Conservation (phyloP, 2,113 vertebrate genomes). For the Hippopotamus amphibius region DNA sequence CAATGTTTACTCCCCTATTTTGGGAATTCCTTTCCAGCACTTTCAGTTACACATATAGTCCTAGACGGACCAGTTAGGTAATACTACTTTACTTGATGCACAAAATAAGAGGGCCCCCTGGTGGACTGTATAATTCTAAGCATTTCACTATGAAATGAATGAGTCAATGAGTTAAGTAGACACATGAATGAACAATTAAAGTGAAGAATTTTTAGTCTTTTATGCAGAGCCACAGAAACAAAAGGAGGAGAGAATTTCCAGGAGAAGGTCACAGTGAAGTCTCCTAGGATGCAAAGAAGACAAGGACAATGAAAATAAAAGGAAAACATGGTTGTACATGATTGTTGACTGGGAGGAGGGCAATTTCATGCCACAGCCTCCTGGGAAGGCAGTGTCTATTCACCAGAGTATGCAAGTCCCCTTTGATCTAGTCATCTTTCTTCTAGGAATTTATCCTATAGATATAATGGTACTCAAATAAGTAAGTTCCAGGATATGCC, state of each 20-base stretch:
- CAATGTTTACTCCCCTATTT: neutral
- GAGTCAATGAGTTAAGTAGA: neutral
- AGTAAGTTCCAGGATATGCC: neutral
- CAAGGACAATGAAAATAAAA: neutral
- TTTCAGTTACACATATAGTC: neutral
- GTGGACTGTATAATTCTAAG: neutral
- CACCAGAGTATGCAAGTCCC: rapidly evolving
- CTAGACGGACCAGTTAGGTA: rapidly evolving
- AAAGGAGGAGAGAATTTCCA: neutral
- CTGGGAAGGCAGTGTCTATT: neutral
- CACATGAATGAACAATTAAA: rapidly evolving
- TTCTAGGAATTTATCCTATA: neutral
- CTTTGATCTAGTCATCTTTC: neutral
- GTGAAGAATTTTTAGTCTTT: neutral
- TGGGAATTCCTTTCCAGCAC: neutral
- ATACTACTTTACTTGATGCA: neutral
- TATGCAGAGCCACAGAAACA: neutral
- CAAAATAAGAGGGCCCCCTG: conserved; percentile 65
- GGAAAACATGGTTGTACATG: neutral
- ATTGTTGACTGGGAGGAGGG: neutral
- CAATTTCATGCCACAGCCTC: rapidly evolving
- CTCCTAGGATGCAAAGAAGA: neutral
- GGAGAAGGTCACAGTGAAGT: rapidly evolving
- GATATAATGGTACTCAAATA: neutral
- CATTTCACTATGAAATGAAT: rapidly evolving